These are phyloP conservation scores for Lochmaea crataegi DNA, from an alignment of 2,888 invertebrate genomes.

Conservation along the genomic window DNA sequence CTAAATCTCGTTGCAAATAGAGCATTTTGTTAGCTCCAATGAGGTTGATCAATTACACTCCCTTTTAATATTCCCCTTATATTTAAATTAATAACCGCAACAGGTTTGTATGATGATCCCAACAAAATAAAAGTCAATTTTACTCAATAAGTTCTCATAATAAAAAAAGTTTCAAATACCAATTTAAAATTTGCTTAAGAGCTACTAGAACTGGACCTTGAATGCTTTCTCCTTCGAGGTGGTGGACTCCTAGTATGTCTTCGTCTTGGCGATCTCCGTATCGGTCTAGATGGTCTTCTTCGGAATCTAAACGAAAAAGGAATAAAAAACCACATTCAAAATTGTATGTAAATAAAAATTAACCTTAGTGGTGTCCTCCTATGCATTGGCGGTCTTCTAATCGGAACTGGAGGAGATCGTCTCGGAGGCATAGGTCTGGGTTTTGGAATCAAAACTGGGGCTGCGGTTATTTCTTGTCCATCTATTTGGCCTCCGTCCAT, in stretches of 20 bases:
- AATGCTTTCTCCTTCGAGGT: slow-evolving; percentile 72
- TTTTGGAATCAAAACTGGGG: slow-evolving; percentile 88
- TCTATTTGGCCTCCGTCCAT: slow-evolving; percentile 99
- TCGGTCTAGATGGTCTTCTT: slow-evolving; percentile 61
- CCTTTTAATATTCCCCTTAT: too few species aligned
- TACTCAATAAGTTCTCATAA: background rate
- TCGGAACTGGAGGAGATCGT: slow-evolving; percentile 70
- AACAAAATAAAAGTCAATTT: background rate
- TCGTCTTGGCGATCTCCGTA: slow-evolving; percentile 70
- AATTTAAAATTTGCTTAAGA: slow-evolving; percentile 59
- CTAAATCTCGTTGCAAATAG: too few species aligned
- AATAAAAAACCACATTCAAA: background rate
- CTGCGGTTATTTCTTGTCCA: slow-evolving; percentile 94
- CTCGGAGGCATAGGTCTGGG: slow-evolving; percentile 70
- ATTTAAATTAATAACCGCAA: background rate
- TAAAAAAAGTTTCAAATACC: background rate
- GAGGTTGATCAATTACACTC: too few species aligned
- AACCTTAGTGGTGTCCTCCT: slow-evolving; percentile 68
- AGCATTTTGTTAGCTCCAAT: too few species aligned
- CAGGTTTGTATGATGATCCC: background rate
- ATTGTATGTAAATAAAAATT: background rate
- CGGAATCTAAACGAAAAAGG: slow-evolving; percentile 52
- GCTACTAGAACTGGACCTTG: slow-evolving; percentile 78
- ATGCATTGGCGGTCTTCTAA: slow-evolving; percentile 69
- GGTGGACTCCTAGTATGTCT: slow-evolving; percentile 71